Evolutionary conservation across 1,140 invertebrate species (phyloP), one percentile per base, ranked within the genome.

Genomic region (Cephus cinctus): DNA sequence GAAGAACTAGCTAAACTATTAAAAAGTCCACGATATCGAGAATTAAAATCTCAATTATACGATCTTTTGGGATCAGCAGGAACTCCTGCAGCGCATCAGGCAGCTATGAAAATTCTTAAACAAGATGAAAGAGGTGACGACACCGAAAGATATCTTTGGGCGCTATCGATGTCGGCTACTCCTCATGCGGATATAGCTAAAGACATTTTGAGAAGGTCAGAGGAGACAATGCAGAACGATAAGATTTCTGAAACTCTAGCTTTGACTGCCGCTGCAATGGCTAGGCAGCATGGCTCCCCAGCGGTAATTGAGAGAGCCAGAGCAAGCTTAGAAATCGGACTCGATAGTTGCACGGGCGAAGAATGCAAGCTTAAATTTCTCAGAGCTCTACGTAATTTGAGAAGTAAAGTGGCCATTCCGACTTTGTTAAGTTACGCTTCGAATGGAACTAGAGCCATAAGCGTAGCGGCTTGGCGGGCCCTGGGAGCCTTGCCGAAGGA

Each of bases 111-210:
- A 36, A 64, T 79, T 23, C 71, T 89, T 1, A 79, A 81, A 41
- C 81, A 85, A 27, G 80, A 84, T 44, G 70, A 77, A 3, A 71
- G 72, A 2, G 79, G 81, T 2, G 82, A 86, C 44, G 65, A 81
- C 11, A 79, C 80, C 3, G 89, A 92, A 59, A 75, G 87, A 47
- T 91, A 90, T 66, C 69, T 91, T 1, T 85, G 89, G 79, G 81
- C 83, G 0, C 57, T 90, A 9, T 86, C 88, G 0, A 67, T 88
- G 3, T 81, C 82, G 0, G 63, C 68, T 4, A 50, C 54, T 3
- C 73, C 71, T 1, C 20, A 72, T 30, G 61, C 77, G 4, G 73
- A 80, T 19, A 78, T 89, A 8, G 69, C 86, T 12, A 73, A 79
- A 59, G 83, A 88, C 71, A 62, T 86, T 0, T 61, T 81, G 4